Evolutionary conservation across 2,113 vertebrate species (phyloP).

Genomic region (Phrynocephalus versicolor): DNA sequence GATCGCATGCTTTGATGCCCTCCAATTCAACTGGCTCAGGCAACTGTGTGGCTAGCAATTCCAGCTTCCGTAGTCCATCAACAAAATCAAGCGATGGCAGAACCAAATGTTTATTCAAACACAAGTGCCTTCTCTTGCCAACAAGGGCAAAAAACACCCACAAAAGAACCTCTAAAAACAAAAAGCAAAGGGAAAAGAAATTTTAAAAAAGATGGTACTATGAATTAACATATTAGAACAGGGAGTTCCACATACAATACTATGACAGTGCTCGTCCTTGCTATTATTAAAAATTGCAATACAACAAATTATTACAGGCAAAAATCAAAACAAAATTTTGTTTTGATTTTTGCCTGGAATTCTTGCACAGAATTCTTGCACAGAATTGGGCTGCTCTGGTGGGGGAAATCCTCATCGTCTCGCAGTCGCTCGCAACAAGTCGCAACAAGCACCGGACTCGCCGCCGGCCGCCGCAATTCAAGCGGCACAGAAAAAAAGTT

Average conservation of each 20-base stretch:
- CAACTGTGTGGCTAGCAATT: neutral
- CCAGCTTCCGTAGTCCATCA: neutral
- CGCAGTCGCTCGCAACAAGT: too few relatives aligned
- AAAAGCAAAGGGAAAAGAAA: too few relatives aligned
- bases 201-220: neutral
- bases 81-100: neutral
- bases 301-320: slow-evolving; percentile 41
- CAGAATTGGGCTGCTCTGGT: too few relatives aligned
- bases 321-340: too few relatives aligned
- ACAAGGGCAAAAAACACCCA: too few relatives aligned
- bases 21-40: neutral
- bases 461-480: too few relatives aligned
- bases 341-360: too few relatives aligned
- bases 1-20: neutral
- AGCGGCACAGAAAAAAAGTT: too few relatives aligned
- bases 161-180: too few relatives aligned
- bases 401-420: too few relatives aligned
- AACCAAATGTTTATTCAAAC: neutral
- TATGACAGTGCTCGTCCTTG: neutral
- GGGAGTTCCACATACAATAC: neutral
- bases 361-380: too few relatives aligned
- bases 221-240: neutral
- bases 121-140: neutral
- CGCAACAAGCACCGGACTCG: too few relatives aligned
- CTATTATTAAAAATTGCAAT: slow-evolving; percentile 44